These are phyloP conservation scores for Embidobia sp. DNA, from an alignment of 2,888 invertebrate genomes.

Conservation along the genomic window DNA sequence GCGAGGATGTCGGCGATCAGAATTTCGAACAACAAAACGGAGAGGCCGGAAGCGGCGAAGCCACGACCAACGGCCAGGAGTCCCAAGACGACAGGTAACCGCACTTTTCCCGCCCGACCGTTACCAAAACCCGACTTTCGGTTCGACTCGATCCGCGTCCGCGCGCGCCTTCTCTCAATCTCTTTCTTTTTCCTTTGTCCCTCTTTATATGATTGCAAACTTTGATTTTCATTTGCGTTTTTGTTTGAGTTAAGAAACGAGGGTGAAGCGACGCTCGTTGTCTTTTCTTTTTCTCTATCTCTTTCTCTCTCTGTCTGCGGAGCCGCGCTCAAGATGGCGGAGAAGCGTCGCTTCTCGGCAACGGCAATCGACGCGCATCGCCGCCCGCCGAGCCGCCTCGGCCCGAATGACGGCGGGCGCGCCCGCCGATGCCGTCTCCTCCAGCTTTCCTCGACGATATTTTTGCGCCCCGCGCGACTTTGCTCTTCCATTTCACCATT, in stretches of 20 bases:
- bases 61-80: slow-evolving; percentile 85
- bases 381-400: slow-evolving; percentile 30
- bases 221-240: too few species aligned
- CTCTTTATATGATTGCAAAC: too few species aligned
- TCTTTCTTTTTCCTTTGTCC: slow-evolving; percentile 7
- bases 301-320: too few species aligned
- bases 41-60: slow-evolving; percentile 84
- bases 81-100: slow-evolving; percentile 81
- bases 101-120: slow-evolving; percentile 62
- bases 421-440: too few species aligned
- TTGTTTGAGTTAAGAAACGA: too few species aligned
- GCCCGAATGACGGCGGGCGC: too few species aligned
- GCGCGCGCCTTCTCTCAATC: background rate
- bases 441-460: background rate
- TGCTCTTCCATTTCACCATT: too few species aligned
- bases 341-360: too few species aligned
- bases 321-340: slow-evolving; percentile 67
- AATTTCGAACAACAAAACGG: slow-evolving; percentile 82
- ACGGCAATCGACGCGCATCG: slow-evolving; percentile 21
- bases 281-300: too few species aligned
- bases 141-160: too few species aligned
- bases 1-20: slow-evolving; percentile 79
- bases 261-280: background rate
- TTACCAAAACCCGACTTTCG: too few species aligned
- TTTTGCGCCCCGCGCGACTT: background rate